Percentiles rank a stretch among this genome's conserved stretches.
phyloP scores from a whole-genome alignment of 2,113 vertebrate genomes.

The Rhea pennata region DNA sequence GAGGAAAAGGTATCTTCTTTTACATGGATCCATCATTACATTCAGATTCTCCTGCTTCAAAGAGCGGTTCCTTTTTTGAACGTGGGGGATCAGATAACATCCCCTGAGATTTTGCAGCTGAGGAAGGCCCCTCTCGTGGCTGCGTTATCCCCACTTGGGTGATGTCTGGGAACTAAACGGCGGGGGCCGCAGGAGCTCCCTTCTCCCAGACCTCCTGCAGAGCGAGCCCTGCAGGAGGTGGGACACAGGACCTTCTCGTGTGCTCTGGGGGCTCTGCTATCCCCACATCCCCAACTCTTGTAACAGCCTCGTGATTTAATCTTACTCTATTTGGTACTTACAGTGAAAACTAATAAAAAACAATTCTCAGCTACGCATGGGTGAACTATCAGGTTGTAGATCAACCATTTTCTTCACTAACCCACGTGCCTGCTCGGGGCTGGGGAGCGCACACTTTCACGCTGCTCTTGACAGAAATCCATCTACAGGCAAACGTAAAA shows the following conservation, averaged over 20 bases:
- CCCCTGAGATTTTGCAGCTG: background rate
- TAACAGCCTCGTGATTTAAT: rapidly evolving
- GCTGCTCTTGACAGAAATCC: background rate
- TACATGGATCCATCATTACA: rapidly evolving
- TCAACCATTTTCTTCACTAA: background rate
- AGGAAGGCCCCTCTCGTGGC: background rate
- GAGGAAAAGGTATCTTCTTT: background rate
- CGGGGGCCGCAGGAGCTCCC: background rate
- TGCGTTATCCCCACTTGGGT: background rate
- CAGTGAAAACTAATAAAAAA: background rate
- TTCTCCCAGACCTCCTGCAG: background rate
- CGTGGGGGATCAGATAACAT: rapidly evolving
- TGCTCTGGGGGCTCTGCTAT: background rate
- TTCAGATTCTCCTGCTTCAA: background rate
- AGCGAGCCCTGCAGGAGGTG: rapidly evolving
- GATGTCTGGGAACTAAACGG: background rate
- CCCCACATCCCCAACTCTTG: background rate
- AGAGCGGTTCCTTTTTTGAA: background rate
- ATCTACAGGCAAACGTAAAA: rapidly evolving
- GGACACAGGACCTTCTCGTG: rapidly evolving
- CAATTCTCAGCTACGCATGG: background rate
- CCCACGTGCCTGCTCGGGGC: background rate
- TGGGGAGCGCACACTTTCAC: rapidly evolving
- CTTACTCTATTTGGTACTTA: background rate
- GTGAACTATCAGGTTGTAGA: background rate